A percentile compares a stretch with the other conserved stretches of the same genome.
Conservation (phyloP, 2,888 invertebrate species). For the Hemithea aestivaria region DNA sequence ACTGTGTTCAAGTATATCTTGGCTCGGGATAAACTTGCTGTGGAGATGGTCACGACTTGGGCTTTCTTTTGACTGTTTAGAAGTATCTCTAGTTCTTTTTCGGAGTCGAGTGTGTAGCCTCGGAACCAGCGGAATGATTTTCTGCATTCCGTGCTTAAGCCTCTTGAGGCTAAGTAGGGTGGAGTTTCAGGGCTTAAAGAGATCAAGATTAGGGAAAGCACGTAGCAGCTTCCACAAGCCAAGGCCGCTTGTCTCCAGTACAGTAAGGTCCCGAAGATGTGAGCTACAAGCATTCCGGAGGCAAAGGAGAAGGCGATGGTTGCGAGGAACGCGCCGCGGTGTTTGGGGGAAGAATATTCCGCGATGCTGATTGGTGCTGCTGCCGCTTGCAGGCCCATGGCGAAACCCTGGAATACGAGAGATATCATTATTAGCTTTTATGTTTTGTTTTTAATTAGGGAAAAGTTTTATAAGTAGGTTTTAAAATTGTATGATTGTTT, state of each 20-base stretch:
- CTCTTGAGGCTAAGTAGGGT: conserved; percentile 80
- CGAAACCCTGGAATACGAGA: conserved; percentile 68
- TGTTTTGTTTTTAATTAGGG: no score
- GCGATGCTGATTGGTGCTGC: conserved; percentile 69
- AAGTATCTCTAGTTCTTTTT: conserved; percentile 68
- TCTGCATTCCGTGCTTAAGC: conserved; percentile 74
- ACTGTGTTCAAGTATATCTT: conserved; percentile 43
- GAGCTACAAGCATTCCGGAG: conserved; percentile 81
- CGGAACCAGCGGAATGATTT: conserved; percentile 79
- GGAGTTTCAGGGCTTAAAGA: conserved; percentile 82
- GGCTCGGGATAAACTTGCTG: conserved; percentile 49
- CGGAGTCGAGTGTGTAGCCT: conserved; percentile 64
- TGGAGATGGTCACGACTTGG: conserved; percentile 34
- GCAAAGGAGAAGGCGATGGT: conserved; percentile 82
- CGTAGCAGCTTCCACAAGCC: conserved; percentile 71
- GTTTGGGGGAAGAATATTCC: conserved; percentile 75
- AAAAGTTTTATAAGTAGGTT: no score
- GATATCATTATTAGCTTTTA: no score
- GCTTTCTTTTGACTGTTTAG: conserved; percentile 56
- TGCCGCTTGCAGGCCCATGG: conserved; percentile 75
- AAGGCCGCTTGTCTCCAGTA: conserved; percentile 80
- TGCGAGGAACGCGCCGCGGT: conserved; percentile 81
- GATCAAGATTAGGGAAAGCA: conserved; percentile 70
- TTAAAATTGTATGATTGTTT: no score
- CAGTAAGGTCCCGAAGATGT: conserved; percentile 80